Base-by-base conservation (phyloP, 2,797 vertebrate species). In the Melanotaenia nigrans region DNA sequence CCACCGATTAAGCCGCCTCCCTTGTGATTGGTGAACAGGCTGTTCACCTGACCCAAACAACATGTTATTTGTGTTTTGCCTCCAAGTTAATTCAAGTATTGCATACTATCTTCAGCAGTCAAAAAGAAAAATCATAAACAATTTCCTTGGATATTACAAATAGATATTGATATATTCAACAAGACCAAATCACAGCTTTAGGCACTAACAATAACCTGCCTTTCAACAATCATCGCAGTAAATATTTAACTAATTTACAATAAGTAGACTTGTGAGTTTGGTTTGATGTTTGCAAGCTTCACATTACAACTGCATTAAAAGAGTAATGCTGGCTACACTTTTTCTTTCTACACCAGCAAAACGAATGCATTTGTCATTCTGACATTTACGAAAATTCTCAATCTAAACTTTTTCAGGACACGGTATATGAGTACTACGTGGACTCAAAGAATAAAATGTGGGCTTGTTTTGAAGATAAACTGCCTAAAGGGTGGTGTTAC, bases 371-470 rank as follows among this genome's bases (percentile, higher is more conserved):
- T 12, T 5, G 24, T 45, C 38, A 14, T 13, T 33, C 4, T 20
- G 7, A 24, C 12, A 47, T 58, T 69, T 2, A 51, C 6, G 24
- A 3, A 1, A 6, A 20, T 22, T 51, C 65, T 49, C n/a, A n/a
- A 16, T 36, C 3, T 58, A 0, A 73, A 63, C 47, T 61, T 38
- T 83, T 85, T 61, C 28, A 98, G 97, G 95, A 96, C 90, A 96
- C 96, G 0, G 89, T 97, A 63, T 98, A 96, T 6, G 96, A 98
- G 72, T 98, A 96, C 77, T 96, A 92, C 12, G 96, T 97, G 68
- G 95, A 97, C 62, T 73, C 90, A 75, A 97, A 96, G 82, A 94
- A 82, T 63, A 95, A 94, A 86, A 91, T 77, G 66, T 98, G 97
- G 97, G 87, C 90, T 24, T 88, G 94, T 1, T 97, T 98, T 91